phyloP scores from a whole-genome alignment of 2,113 vertebrate species.

The Coryphaenoides rupestris region DNA sequence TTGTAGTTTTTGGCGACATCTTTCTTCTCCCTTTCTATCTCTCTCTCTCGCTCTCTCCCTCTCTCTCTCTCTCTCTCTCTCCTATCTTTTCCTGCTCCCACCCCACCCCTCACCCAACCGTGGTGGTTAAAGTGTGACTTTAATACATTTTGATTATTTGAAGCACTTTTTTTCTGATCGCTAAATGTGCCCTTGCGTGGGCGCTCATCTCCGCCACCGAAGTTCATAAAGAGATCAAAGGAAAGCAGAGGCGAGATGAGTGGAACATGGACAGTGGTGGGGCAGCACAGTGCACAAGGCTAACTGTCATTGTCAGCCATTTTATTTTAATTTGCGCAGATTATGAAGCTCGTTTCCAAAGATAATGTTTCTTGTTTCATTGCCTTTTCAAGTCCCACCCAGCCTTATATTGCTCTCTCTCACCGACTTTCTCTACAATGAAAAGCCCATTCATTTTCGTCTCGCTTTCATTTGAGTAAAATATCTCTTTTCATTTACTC shows the following conservation, averaged over 20 bases:
- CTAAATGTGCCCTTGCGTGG: conserved; percentile 6
- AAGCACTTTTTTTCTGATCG: not conserved
- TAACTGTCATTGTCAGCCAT: conserved; percentile 44
- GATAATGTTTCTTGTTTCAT: conserved; percentile 60
- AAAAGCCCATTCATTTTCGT: conserved; percentile 49
- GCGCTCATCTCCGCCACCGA: conserved; percentile 15
- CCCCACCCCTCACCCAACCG: not conserved
- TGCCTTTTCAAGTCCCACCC: conserved; percentile 33
- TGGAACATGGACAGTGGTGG: conserved; percentile 9
- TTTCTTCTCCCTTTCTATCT: not conserved
- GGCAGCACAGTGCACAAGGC: conserved; percentile 25
- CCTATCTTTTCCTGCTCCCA: not conserved
- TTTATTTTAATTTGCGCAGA: conserved; percentile 61
- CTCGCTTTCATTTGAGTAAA: conserved; percentile 35
- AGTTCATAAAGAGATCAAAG: conserved; percentile 44
- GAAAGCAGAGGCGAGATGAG: conserved; percentile 14
- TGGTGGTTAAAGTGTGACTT: conserved; percentile 2
- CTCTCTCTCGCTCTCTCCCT: too few relatives aligned
- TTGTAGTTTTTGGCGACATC: not conserved
- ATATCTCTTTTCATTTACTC: conserved; percentile 13
- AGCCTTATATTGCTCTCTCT: conserved; percentile 39
- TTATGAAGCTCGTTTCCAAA: conserved; percentile 57
- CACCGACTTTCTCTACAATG: conserved; percentile 37
- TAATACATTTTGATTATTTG: conserved; percentile 24
- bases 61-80: too few relatives aligned